phyloP scores from a whole-genome alignment of 1,140 invertebrate genomes.

The Euglossa dilemma region DNA sequence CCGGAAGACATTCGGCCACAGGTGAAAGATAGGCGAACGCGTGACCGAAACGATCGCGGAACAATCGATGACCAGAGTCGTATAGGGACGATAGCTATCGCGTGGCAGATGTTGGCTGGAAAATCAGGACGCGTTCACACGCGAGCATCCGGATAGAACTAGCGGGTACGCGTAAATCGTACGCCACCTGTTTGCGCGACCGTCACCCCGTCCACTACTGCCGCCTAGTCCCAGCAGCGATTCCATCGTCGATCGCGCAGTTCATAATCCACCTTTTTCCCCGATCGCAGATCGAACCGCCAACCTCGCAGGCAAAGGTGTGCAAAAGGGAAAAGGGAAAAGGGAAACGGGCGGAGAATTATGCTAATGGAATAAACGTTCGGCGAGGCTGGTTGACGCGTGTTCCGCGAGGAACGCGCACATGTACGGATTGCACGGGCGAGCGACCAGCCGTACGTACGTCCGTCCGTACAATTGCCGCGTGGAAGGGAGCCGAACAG shows the following conservation, averaged over 20 bases:
- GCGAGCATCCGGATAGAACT: neutral
- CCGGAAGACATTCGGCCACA: too few species aligned
- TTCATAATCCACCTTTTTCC: neutral
- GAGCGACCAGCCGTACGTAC: neutral
- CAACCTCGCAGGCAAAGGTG: neutral
- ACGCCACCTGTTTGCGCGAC: slow-evolving; percentile 39
- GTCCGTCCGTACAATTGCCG: neutral
- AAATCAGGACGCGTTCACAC: slow-evolving; percentile 67
- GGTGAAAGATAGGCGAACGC: neutral
- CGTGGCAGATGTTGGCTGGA: slow-evolving; percentile 65
- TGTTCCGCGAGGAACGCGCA: neutral
- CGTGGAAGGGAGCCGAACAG: slow-evolving; percentile 25
- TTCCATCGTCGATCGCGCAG: neutral
- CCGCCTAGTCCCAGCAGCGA: neutral
- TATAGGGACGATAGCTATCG: slow-evolving; percentile 59
- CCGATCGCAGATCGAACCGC: neutral
- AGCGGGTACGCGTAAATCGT: neutral
- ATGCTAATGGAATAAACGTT: neutral
- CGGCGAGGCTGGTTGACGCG: neutral
- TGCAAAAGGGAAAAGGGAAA: neutral
- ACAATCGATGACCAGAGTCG: slow-evolving; percentile 51
- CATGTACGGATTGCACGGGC: neutral
- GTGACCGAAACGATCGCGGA: slow-evolving; percentile 20
- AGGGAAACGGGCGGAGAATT: neutral
- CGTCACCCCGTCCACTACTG: neutral